Base-by-base conservation (phyloP, 1,140 invertebrate species). In the Lutraria rhynchaena region DNA sequence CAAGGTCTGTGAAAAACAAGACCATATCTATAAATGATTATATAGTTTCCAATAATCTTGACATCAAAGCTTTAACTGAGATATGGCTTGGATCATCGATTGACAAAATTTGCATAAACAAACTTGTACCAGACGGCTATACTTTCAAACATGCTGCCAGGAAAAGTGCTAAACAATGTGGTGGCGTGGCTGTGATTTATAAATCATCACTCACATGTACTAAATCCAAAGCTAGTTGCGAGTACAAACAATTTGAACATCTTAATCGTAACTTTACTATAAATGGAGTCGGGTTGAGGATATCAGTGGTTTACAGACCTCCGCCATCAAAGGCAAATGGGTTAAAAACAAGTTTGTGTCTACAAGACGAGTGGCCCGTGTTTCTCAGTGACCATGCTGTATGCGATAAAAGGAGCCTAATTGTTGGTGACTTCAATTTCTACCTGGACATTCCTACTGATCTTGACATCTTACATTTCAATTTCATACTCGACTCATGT, bases 21-120 rank as follows among this genome's bases (percentile, higher is more conserved):
- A n/a, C n/a, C n/a, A n/a, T 73, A 11, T 73, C 46, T 44, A 70
- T 73, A 53, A 55, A 29, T 61, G 58, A 61, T 27, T 46, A n/a
- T 46, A 27, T 46, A 2, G 1, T 67, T 7, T 49, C 37, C 7
- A 46, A 44, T 46, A 24, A 67, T 27, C 13, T 67, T 46, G 41
- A 67, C 29, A 2, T 67, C 15, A 15, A 46, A 5, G 63, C 63
- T 13, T 17, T 67, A 22, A 67, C 63, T 15, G 63, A 67, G 27
- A 67, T 41, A 49, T 67, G 37, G 63, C 29, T 67, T 41, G 22
- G 44, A 4, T 46, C 31, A 4, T 63, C 33, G 5, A 63, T 37
- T n/a, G 31, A 63, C n/a, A 63, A 67, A 67, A 15, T 41, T 17
- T 65, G 61, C 24, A n/a, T 65, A 3, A 22, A 22, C 22, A 35